Base-by-base conservation (phyloP, 1,140 invertebrate species). In the Saccostrea glomerata region DNA sequence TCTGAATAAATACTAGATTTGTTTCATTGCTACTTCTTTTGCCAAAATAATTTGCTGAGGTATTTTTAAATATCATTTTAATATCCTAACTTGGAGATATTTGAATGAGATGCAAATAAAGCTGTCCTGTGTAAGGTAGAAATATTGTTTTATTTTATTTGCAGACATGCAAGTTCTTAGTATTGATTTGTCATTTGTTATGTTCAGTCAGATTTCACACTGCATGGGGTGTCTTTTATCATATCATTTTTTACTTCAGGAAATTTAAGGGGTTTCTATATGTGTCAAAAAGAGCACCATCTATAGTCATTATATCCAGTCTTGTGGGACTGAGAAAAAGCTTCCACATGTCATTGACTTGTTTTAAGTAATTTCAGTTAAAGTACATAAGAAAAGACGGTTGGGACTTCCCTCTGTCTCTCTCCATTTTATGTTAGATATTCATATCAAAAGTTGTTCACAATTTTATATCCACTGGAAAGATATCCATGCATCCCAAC, bases 61-160 rank as follows among this genome's bases (percentile, higher is more conserved):
- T 23, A n/a, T 66, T 77, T 77, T 36, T 77, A 25, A 77, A 30
- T 36, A 25, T 25, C 30, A 77, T 15, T 30, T 77, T 12, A 25
- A 25, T 36, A 11, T 30, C 30, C 15, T 77, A 30, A 30, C 70
- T 30, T 36, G 30, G 70, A 77, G 70, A 77, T 77, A 77, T 36
- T 36, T 77, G 70, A 77, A 30, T 30, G 70, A 5, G 70, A 23
- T 77, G 25, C 70, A 77, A 77, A 77, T 25, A 77, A 12, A 25
- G 30, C 15, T 77, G 70, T 77, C 23, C 70, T 36, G 11, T 12
- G 9, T 77, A 25, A 36, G 70, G 25, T 12, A 77, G 70, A 77
- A 77, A 77, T 77, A 77, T 77, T 77, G 70, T 77, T 77, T 77
- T 77, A 77, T 77, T 77, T 36, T 77, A 77, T 77, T 77, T 77